Percentiles rank a stretch among this genome's conserved stretches.
Evolutionary conservation across 2,888 invertebrate species (phyloP).

Genomic region (Cheilosia soror): DNA sequence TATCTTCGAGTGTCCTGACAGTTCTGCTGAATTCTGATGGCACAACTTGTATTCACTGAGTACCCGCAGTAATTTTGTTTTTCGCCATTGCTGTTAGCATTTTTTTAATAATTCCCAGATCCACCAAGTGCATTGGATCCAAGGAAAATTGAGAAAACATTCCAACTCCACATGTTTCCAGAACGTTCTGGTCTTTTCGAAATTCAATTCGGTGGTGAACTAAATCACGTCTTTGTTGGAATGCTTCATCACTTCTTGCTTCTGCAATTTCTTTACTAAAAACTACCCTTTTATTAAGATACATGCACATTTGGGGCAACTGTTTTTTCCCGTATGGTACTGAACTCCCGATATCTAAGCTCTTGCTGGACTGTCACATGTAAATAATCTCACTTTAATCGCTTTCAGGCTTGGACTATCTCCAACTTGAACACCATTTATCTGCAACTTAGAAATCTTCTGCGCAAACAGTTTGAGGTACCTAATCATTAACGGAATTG

Average conservation of each 20-base stretch:
- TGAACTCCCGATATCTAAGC: background rate
- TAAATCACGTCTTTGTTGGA: too few relatives aligned
- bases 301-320: too few relatives aligned
- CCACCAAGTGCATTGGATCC: background rate
- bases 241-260: too few relatives aligned
- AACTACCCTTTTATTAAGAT: too few relatives aligned
- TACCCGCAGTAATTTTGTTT: too few relatives aligned
- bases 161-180: background rate
- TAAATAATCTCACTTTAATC: background rate
- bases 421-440: background rate
- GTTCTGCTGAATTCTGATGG: background rate
- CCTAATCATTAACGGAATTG: background rate
- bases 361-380: background rate
- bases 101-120: conserved; percentile 4
- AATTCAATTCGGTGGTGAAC: background rate
- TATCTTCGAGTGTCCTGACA: background rate
- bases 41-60: too few relatives aligned
- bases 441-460: background rate
- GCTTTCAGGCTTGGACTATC: background rate
- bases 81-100: background rate
- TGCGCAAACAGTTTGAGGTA: background rate
- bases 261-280: too few relatives aligned
- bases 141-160: background rate
- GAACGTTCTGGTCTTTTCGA: background rate
- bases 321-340: too few relatives aligned